A percentile compares a stretch with the other conserved stretches of the same genome.
Evolutionary conservation across 2,113 vertebrate genomes (phyloP).

Genomic region (Cranoglanis bouderius): DNA sequence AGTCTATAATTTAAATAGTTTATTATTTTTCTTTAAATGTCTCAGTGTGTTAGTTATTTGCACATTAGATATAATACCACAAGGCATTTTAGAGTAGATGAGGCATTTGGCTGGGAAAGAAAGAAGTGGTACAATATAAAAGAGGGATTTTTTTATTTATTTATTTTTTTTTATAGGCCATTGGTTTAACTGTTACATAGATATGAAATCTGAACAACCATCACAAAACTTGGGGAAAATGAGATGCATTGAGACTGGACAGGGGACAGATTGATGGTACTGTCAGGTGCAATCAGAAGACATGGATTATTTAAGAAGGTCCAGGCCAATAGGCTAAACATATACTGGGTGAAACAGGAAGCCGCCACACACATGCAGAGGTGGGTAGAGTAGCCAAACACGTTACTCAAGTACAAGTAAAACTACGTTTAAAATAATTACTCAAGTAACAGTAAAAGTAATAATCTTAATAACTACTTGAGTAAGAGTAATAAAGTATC

Average conservation of each 20-base stretch:
- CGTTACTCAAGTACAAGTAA: too few species aligned
- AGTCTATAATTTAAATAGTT: not conserved
- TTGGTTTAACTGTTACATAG: constrained; percentile 28
- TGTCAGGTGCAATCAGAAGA: constrained; percentile 41
- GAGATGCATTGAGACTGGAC: constrained; percentile 33
- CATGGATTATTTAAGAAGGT: constrained; percentile 51
- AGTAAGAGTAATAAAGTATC: too few species aligned
- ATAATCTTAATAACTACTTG: too few species aligned
- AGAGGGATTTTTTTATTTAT: too few species aligned
- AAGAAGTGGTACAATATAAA: not conserved
- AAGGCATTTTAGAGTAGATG: not conserved
- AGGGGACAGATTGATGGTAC: constrained; percentile 56
- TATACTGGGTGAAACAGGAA: constrained; percentile 27
- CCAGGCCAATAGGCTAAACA: constrained; percentile 31
- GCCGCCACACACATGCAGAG: not conserved
- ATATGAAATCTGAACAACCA: constrained; percentile 46
- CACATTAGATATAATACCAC: not conserved
- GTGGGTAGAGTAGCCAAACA: too few species aligned
- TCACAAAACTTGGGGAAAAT: constrained; percentile 56
- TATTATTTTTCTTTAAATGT: not conserved
- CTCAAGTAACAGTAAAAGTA: too few species aligned
- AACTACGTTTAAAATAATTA: too few species aligned
- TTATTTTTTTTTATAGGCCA: not conserved
- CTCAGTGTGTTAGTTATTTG: not conserved
- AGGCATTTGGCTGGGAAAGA: not conserved